Percentiles rank a stretch among this genome's conserved stretches.
These are phyloP conservation scores for Caerostris darwini DNA, from an alignment of 1,140 invertebrate species.

Conservation along the genomic window DNA sequence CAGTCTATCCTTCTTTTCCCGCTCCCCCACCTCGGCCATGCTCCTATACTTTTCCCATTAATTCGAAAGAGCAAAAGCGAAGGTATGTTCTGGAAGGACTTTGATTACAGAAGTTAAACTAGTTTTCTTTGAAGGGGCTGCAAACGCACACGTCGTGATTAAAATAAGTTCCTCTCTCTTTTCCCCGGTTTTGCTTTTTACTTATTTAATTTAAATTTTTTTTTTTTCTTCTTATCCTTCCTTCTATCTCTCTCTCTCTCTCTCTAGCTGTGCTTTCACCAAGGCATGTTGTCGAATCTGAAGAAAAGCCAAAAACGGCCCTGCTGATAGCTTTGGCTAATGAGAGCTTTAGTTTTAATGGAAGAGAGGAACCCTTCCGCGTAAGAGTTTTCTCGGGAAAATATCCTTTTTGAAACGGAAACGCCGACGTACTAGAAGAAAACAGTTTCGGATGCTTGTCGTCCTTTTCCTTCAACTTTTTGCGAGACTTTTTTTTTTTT, in stretches of 20 bases:
- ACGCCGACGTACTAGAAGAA: conserved; percentile 1
- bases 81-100: conserved; percentile 73
- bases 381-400: neutral
- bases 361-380: conserved; percentile 14
- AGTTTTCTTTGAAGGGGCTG: conserved; percentile 70
- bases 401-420: conserved; percentile 69
- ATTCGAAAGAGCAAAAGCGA: conserved; percentile 72
- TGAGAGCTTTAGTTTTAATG: conserved; percentile 77
- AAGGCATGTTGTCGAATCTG: conserved; percentile 64
- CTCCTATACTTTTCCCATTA: conserved; percentile 70
- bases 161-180: conserved; percentile 68
- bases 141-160: conserved; percentile 70
- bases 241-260: neutral
- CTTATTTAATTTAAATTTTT: conserved; percentile 47
- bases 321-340: conserved; percentile 63
- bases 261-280: neutral
- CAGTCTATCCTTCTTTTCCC: neutral
- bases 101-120: conserved; percentile 78
- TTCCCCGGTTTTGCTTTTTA: neutral
- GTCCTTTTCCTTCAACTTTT: neutral
- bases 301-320: conserved; percentile 65
- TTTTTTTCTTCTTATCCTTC: neutral
- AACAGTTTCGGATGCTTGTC: conserved; percentile 35
- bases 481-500: conserved; percentile 4
- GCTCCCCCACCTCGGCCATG: neutral